Percentiles rank a stretch among this genome's conserved stretches.
Conservation (phyloP, 1,140 invertebrate species). For the Homalodisca vitripennis region DNA sequence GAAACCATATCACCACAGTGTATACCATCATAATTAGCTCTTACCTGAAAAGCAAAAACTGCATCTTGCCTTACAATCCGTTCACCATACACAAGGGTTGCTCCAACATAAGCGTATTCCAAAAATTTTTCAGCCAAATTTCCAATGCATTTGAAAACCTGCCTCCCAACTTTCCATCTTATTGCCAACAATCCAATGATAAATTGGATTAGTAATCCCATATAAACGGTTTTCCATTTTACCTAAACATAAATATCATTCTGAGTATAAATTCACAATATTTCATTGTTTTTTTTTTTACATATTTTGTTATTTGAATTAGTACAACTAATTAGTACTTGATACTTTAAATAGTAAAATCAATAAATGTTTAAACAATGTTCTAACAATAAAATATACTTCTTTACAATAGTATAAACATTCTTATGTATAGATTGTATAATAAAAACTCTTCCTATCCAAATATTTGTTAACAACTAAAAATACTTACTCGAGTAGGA, state of each 20-base stretch:
- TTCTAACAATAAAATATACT: too few relatives aligned
- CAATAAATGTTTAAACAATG: too few relatives aligned
- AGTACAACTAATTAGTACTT: too few relatives aligned
- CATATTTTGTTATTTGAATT: too few relatives aligned
- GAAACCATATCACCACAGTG: too few relatives aligned
- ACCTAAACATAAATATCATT: too few relatives aligned
- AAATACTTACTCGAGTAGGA: slow-evolving; percentile 52
- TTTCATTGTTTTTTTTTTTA: too few relatives aligned
- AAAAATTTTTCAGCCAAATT: slow-evolving; percentile 79
- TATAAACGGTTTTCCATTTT: slow-evolving; percentile 72
- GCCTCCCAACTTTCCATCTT: slow-evolving; percentile 74
- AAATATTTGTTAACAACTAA: slow-evolving; percentile 17
- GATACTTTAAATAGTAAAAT: too few relatives aligned
- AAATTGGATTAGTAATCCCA: slow-evolving; percentile 84
- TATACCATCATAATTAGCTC: slow-evolving; percentile 30
- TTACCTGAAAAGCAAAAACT: slow-evolving; percentile 81
- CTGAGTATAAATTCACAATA: too few relatives aligned
- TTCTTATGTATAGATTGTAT: too few relatives aligned
- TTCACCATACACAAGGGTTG: slow-evolving; percentile 83
- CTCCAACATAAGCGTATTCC: slow-evolving; percentile 71
- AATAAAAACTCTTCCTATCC: too few relatives aligned
- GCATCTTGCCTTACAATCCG: slow-evolving; percentile 55
- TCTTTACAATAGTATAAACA: too few relatives aligned
- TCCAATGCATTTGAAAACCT: slow-evolving; percentile 77
- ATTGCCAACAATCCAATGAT: slow-evolving; percentile 83